phyloP scores from a whole-genome alignment of 1,140 invertebrate genomes.

The Drosophila ambigua region DNA sequence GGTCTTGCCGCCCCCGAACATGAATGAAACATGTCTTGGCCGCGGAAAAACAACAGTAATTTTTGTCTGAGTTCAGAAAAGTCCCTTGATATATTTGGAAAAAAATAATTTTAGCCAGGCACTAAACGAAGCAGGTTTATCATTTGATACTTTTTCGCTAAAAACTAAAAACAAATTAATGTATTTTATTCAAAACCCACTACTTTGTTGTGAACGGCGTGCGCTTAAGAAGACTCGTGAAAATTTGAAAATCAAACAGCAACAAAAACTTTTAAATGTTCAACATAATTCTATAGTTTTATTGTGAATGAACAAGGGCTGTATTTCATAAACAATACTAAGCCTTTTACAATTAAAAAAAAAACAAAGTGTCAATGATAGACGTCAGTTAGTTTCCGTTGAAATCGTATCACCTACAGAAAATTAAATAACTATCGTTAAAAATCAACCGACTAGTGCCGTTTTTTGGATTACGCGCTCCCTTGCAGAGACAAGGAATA shows the following conservation, averaged over 20 bases:
- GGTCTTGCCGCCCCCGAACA: too few relatives aligned
- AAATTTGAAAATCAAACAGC: constrained; percentile 17
- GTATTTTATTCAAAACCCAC: too few relatives aligned
- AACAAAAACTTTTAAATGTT: constrained; percentile 18
- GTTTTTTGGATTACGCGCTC: constrained; percentile 68
- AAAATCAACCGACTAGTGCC: constrained; percentile 1
- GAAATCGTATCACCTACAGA: constrained; percentile 34
- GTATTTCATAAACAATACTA: too few relatives aligned
- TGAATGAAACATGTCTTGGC: too few relatives aligned
- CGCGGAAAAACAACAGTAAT: too few relatives aligned
- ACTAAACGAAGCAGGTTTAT: too few relatives aligned
- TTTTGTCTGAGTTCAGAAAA: too few relatives aligned
- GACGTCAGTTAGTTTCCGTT: constrained; percentile 25
- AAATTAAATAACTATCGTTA: constrained; percentile 25
- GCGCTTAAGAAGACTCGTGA: constrained; percentile 11
- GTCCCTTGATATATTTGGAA: too few relatives aligned
- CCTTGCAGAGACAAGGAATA: neutral
- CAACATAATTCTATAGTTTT: neutral
- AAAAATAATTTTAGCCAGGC: too few relatives aligned
- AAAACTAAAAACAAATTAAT: too few relatives aligned
- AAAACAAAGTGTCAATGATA: constrained; percentile 23
- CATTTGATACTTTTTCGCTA: too few relatives aligned
- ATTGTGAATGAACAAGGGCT: neutral
- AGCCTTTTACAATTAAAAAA: neutral
- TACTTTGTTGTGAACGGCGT: neutral